Evolutionary conservation across 2,797 vertebrate genomes (phyloP).

Genomic region (Falco novaeseelandiae): DNA sequence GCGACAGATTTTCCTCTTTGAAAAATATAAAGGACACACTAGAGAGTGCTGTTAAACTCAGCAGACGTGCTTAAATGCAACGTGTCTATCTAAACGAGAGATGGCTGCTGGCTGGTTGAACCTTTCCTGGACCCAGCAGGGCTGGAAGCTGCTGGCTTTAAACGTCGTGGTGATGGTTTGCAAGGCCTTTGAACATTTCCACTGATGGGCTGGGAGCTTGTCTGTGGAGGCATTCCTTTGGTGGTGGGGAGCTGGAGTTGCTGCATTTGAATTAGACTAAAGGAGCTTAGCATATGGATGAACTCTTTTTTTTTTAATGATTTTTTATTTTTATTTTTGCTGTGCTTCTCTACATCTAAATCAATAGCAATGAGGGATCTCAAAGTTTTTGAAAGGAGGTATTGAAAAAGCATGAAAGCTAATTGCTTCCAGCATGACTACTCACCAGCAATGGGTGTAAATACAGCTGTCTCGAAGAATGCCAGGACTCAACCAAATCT

Average conservation of each 20-base stretch:
- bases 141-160: not conserved
- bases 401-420: constrained; percentile 39
- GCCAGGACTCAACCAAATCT: not conserved
- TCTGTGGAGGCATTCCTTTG: not conserved
- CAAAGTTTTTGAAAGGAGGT: constrained; percentile 52
- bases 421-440: constrained; percentile 62
- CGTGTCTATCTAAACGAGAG: not conserved
- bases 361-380: constrained; percentile 28
- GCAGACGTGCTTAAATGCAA: not conserved
- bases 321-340: no score
- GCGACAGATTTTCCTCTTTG: not conserved
- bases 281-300: constrained; percentile 18
- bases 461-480: constrained; percentile 57
- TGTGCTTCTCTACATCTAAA: not conserved
- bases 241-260: not conserved
- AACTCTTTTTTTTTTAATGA: not conserved
- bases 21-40: not conserved
- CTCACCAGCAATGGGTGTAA: constrained; percentile 32
- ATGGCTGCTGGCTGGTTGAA: not conserved
- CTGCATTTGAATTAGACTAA: not conserved
- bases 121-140: not conserved
- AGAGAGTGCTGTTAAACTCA: not conserved
- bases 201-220: not conserved
- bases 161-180: not conserved
- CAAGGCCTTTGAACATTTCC: not conserved